Percentiles rank a stretch among this genome's conserved stretches.
phyloP scores from a whole-genome alignment of 2,888 invertebrate genomes.

The Tetrapedia diversipes region DNA sequence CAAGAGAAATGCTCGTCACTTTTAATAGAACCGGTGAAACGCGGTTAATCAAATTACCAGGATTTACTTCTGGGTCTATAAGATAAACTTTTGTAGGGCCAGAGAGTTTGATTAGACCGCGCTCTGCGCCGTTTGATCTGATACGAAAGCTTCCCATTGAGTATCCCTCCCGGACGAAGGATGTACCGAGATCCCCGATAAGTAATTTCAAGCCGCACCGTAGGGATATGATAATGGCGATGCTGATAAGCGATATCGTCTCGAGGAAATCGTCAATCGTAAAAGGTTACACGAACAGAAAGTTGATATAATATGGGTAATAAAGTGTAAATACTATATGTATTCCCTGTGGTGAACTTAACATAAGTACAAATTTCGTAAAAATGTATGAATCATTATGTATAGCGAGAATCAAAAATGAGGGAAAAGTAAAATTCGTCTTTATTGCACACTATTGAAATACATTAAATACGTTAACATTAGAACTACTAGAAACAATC shows the following conservation, averaged over 20 bases:
- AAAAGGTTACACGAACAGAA: neutral
- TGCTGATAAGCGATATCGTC: neutral
- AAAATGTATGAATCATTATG: no score
- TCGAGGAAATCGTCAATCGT: neutral
- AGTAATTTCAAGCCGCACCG: neutral
- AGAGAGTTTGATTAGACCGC: neutral
- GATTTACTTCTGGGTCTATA: neutral
- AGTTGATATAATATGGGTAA: neutral
- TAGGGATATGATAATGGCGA: neutral
- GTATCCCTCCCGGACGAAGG: neutral
- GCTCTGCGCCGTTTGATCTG: neutral
- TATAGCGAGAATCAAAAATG: no score
- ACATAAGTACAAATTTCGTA: no score
- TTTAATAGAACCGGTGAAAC: neutral
- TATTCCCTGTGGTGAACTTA: no score
- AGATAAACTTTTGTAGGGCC: neutral
- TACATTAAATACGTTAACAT: no score
- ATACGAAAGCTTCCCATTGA: neutral
- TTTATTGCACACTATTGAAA: no score
- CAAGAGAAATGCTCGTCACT: neutral
- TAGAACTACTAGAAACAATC: no score
- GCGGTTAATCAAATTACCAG: neutral
- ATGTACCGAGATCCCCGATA: constrained; percentile 1
- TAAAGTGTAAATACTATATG: no score
- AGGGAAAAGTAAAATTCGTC: no score